Evolutionary conservation across 30 jellyfish, hydroid and myxozoan genomes (phyloP), one percentile per base, ranked within the genome.

Genomic region (Chrysaora quinquecirrha): DNA sequence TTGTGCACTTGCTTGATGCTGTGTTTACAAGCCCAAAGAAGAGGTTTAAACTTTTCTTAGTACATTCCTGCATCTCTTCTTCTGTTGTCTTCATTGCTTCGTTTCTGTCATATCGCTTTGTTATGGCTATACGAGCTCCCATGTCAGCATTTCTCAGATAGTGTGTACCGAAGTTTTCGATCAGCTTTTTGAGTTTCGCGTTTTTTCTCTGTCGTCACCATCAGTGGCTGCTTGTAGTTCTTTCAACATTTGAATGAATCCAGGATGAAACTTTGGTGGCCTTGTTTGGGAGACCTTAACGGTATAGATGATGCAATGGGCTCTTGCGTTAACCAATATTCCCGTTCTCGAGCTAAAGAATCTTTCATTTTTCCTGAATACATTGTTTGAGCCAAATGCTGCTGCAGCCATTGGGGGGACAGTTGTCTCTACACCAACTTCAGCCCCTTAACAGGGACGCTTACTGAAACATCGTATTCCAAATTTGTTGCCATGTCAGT

Each of bases 141-240:
- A 82, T 67, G n/a, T 78, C 69, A 3, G 87, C 64, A 23, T 68
- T 66, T 65, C 31, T 56, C 63, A 82, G 68, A 60, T 19, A 83
- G 48, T 83, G 94, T 30, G 94, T 83, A 4, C 94, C 94, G 56
- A 71, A 83, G 9, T 83, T 75, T 32, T 74, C 30, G 6, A 83
- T 71, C 52, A 83, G 62, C 19, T 62, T 46, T 58, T 83, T 28
- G 30, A 70, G 35, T 30, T 24, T 82, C 0, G 21, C 6, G 7
- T 83, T 72, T 49, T 69, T 66, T 19, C 25, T 3, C 25, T 7
- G 19, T 52, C 29, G 9, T 73, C 71, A 28, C 62, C 70, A 25
- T 52, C 82, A 6, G 43, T 32, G 28, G 80, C 80, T 14, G 31
- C 80, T 19, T 54, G 31, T 30, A 83, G 66, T 6, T 23, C 28